Percentiles rank a stretch among this genome's conserved stretches.
Evolutionary conservation across 2,888 invertebrate species (phyloP).

Genomic region (Drosophila mulleri): DNA sequence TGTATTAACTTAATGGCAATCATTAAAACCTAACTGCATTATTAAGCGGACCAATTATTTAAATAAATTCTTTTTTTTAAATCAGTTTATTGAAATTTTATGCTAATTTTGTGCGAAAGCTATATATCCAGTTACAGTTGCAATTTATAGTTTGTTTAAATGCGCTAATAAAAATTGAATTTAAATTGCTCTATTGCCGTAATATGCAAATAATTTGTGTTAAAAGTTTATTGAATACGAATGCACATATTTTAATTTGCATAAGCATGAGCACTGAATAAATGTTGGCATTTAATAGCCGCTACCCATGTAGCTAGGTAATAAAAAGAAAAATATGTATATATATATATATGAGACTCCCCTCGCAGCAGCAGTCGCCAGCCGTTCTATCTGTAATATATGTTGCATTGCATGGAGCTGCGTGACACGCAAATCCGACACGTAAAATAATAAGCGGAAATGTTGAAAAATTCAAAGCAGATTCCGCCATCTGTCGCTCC

Average conservation of each 20-base stretch:
- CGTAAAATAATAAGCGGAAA: constrained; percentile 81
- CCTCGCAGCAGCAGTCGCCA: background rate
- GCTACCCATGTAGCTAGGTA: background rate
- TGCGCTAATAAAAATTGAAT: constrained; percentile 44
- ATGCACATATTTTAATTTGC: constrained; percentile 75
- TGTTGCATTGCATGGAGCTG: constrained; percentile 46
- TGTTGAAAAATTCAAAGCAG: constrained; percentile 81
- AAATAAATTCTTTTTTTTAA: background rate
- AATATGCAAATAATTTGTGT: constrained; percentile 69
- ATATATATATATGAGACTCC: background rate
- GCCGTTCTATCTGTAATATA: constrained; percentile 15
- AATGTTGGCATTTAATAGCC: background rate
- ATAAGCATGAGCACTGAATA: constrained; percentile 56
- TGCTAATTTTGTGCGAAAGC: constrained; percentile 37
- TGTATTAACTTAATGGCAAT: constrained; percentile 1
- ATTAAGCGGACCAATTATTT: background rate
- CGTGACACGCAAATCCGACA: constrained; percentile 78
- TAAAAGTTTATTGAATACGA: constrained; percentile 64
- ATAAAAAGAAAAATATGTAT: background rate
- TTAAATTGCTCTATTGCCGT: constrained; percentile 47
- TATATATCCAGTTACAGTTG: constrained; percentile 8
- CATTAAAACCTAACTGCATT: background rate
- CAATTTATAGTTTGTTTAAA: constrained; percentile 35
- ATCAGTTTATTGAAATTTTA: constrained; percentile 36
- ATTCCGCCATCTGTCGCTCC: constrained; percentile 54